Percentiles rank a stretch among this genome's conserved stretches.
phyloP scores from a whole-genome alignment of 2,113 vertebrate species.

The Gambusia holbrooki region DNA sequence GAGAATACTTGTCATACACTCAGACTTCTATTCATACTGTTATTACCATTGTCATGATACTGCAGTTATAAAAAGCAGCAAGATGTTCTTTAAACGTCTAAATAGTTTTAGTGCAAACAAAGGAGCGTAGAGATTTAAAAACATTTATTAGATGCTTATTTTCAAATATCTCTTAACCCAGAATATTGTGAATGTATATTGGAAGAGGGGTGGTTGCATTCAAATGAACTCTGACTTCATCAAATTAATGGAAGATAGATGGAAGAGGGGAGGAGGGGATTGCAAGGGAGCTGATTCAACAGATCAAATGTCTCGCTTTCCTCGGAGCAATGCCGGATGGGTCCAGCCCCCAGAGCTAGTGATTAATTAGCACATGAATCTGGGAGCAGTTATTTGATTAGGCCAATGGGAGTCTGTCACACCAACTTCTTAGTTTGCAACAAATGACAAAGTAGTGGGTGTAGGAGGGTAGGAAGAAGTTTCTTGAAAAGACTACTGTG shows the following conservation, averaged over 20 bases:
- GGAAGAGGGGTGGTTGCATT: slow-evolving; percentile 10
- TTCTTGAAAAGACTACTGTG: slow-evolving; percentile 10
- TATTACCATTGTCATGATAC: too few species aligned
- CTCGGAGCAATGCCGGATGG: slow-evolving; percentile 40
- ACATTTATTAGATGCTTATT: background rate
- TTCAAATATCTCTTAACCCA: slow-evolving; percentile 14
- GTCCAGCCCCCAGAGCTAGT: slow-evolving; percentile 63
- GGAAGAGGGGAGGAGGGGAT: slow-evolving; percentile 43
- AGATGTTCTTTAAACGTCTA: too few species aligned
- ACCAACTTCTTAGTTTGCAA: slow-evolving; percentile 52
- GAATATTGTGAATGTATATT: slow-evolving; percentile 3
- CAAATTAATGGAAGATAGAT: slow-evolving; percentile 67
- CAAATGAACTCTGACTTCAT: slow-evolving; percentile 61
- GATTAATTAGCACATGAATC: slow-evolving; percentile 78
- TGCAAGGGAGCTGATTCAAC: slow-evolving; percentile 65
- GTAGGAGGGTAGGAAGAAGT: slow-evolving; percentile 2
- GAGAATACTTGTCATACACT: too few species aligned
- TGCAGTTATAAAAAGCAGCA: too few species aligned
- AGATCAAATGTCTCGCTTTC: slow-evolving; percentile 69
- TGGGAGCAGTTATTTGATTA: slow-evolving; percentile 74
- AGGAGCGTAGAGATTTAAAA: too few species aligned
- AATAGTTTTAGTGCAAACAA: too few species aligned
- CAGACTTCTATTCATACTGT: too few species aligned
- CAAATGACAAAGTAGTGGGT: slow-evolving; percentile 37
- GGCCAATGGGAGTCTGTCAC: slow-evolving; percentile 64